A percentile compares a stretch with the other conserved stretches of the same genome.
Evolutionary conservation across 2,797 vertebrate species (phyloP).

Genomic region (Sarcoramphus papa): DNA sequence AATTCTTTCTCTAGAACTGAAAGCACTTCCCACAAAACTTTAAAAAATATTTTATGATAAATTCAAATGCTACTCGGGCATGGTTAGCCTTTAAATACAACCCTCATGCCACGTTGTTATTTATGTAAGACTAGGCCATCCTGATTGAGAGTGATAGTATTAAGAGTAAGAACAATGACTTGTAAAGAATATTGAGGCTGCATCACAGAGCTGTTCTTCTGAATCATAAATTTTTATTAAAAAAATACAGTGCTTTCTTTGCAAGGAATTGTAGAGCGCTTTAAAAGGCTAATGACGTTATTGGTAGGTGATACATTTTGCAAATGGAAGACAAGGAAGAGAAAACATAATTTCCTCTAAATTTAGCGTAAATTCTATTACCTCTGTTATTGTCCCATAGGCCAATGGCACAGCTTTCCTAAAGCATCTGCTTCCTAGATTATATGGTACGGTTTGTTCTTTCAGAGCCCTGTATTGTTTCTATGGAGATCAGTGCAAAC

Average conservation of each 20-base stretch:
- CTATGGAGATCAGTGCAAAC: conserved; percentile 22
- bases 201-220: not conserved
- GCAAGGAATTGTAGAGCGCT: not conserved
- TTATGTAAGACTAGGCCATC: not conserved
- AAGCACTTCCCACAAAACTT: not conserved
- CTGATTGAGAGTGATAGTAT: not conserved
- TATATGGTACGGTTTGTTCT: not conserved
- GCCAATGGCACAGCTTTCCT: not conserved
- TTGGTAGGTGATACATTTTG: conserved; percentile 4
- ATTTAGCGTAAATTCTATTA: conserved; percentile 37
- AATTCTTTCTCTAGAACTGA: not conserved
- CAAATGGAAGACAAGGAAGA: conserved; percentile 20
- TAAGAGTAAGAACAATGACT: not conserved
- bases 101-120: not conserved
- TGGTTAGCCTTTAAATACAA: not conserved
- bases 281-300: conserved; percentile 4
- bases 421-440: conserved; percentile 35
- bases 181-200: not conserved
- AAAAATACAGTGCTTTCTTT: not conserved
- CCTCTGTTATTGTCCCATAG: not conserved
- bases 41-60: not conserved
- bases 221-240: not conserved
- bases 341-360: conserved; percentile 48
- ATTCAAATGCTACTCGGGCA: not conserved
- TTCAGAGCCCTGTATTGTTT: not conserved